These are phyloP conservation scores for Palythoa grandis DNA, from an alignment of 92 coral and sea anemone genomes.

Conservation along the genomic window DNA sequence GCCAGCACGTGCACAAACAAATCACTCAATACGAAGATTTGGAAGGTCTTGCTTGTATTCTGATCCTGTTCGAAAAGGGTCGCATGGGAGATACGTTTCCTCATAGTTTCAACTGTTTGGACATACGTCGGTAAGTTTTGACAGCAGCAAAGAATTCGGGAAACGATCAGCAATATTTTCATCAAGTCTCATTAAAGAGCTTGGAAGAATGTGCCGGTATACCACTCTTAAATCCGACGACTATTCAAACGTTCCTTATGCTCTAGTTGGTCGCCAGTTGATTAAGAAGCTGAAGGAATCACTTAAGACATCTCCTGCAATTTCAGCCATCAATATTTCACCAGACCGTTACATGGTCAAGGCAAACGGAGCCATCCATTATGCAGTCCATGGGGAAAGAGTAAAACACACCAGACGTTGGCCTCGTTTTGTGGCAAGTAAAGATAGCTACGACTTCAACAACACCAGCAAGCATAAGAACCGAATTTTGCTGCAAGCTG, in stretches of 20 bases:
- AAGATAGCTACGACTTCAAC: constrained; percentile 49
- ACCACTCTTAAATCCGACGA: neutral
- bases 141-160: constrained; percentile 31
- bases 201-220: constrained; percentile 64
- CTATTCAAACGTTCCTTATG: constrained; percentile 40
- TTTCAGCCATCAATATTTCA: constrained; percentile 21
- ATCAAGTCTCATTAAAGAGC: constrained; percentile 49
- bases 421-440: constrained; percentile 35
- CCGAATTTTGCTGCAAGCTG: constrained; percentile 61
- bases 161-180: constrained; percentile 29
- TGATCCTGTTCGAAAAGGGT: constrained; percentile 63
- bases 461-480: constrained; percentile 39
- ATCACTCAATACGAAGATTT: constrained; percentile 60
- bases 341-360: constrained; percentile 51
- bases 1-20: constrained; percentile 52
- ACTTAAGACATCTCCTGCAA: constrained; percentile 36
- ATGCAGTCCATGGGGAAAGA: neutral
- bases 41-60: constrained; percentile 57
- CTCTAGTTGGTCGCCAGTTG: constrained; percentile 48
- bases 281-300: constrained; percentile 31
- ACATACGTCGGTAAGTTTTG: constrained; percentile 62
- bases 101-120: constrained; percentile 59
- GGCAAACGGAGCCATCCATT: neutral
- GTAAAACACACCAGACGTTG: constrained; percentile 34
- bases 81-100: constrained; percentile 74